A percentile compares a stretch with the other conserved stretches of the same genome.
phyloP scores from a whole-genome alignment of 2,888 invertebrate species.

The Sesamia inferens region DNA sequence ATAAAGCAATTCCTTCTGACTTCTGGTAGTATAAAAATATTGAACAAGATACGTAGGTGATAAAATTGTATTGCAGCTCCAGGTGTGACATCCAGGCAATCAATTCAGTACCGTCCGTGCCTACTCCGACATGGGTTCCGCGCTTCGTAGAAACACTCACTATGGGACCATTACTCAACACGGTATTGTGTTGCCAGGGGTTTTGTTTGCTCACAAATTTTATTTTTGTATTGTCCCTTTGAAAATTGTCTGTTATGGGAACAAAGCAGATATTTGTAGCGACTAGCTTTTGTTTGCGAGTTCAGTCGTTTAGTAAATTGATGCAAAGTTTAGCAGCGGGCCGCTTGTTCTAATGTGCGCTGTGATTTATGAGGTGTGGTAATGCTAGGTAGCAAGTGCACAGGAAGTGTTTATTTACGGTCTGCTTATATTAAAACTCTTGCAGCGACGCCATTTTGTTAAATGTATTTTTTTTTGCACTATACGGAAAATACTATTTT shows the following conservation, averaged over 20 bases:
- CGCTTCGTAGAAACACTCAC: slow-evolving; percentile 61
- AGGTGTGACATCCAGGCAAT: slow-evolving; percentile 62
- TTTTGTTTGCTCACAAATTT: slow-evolving; percentile 61
- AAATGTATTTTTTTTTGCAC: not conserved
- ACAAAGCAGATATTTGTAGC: slow-evolving; percentile 65
- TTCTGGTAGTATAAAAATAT: slow-evolving; percentile 50
- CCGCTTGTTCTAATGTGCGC: slow-evolving; percentile 53
- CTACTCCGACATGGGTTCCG: slow-evolving; percentile 46
- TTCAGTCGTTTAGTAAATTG: slow-evolving; percentile 60
- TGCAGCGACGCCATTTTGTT: slow-evolving; percentile 13
- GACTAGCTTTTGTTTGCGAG: slow-evolving; percentile 59
- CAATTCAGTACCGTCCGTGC: slow-evolving; percentile 58
- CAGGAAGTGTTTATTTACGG: slow-evolving; percentile 44
- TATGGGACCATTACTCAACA: slow-evolving; percentile 67
- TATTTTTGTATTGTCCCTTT: slow-evolving; percentile 66
- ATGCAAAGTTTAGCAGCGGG: slow-evolving; percentile 56
- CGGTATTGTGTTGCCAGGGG: slow-evolving; percentile 61
- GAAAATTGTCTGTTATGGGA: slow-evolving; percentile 57
- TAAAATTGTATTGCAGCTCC: slow-evolving; percentile 58
- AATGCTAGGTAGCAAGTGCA: slow-evolving; percentile 32
- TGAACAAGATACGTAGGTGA: slow-evolving; percentile 42
- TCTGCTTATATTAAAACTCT: slow-evolving; percentile 48
- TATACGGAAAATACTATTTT: not conserved
- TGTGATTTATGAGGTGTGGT: slow-evolving; percentile 54
- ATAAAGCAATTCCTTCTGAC: slow-evolving; percentile 48